Base-by-base conservation (phyloP, 2,113 vertebrate species). In the Catharus fuscescens region DNA sequence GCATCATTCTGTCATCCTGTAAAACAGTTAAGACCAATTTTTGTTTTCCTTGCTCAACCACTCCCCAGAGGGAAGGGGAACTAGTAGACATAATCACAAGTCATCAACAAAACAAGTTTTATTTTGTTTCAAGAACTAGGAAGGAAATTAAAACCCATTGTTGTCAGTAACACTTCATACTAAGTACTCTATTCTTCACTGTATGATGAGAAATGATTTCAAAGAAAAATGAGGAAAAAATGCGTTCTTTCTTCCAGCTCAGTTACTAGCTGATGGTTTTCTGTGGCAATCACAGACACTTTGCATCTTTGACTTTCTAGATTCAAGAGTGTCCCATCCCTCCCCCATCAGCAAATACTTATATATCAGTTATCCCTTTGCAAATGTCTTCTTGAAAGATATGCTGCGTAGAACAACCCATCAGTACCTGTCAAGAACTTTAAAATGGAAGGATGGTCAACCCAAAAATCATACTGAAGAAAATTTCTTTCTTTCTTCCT, bases 11-110 rank as follows among this genome's bases (percentile, higher is more conserved):
- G 23, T 36, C 20, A 53, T 10, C 18, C 48, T 44, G 12, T 59
- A 26, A 57, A 12, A 67, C 0, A 62, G 42, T 36, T 52, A 81
- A 66, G 17, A 59, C 5, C 7, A 29, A 38, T 44, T 91, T 88
- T 86, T 86, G 19, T 62, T 95, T 86, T 82, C 8, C 15, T 86
- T 69, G 13, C 24, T 77, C 8, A 5, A 61, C n/a, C 6, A 28
- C 6, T 2, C 3, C 19, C 7, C 17, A 21, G 1, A 24, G 2
- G 6, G 8, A 21, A 15, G 14, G 2, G 34, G 45, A 62, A 42
- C 14, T 15, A 40, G 29, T 6, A 4, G 2, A 48, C 4, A 5
- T 25, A 31, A 59, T 74, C 18, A 52, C 4, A 31, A n/a, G 25
- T 52, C 23, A 64, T 73, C 38, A 82, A 40, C 14, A 90, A 54